Evolutionary conservation across 2,113 vertebrate species (phyloP).

Genomic region (Eolophus roseicapilla): DNA sequence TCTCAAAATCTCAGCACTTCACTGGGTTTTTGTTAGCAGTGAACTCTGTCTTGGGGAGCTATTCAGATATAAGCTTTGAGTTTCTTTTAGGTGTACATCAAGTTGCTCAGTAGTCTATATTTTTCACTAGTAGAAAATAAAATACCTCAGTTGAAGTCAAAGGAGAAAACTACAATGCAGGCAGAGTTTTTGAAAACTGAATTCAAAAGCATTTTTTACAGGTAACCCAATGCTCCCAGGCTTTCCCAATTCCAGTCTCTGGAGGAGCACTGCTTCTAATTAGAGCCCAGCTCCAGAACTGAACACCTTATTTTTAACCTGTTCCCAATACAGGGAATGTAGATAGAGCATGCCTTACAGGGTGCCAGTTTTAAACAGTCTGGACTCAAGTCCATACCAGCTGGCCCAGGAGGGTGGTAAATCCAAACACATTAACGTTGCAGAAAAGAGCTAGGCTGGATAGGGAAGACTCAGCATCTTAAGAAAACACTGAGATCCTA

Average conservation of each 20-base stretch:
- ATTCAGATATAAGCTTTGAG: background rate
- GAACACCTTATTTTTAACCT: background rate
- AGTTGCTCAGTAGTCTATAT: background rate
- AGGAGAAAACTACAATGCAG: background rate
- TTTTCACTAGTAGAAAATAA: background rate
- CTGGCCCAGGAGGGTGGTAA: background rate
- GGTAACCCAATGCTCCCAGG: background rate
- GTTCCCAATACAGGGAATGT: fast-evolving
- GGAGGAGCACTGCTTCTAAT: background rate
- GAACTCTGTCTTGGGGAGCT: fast-evolving
- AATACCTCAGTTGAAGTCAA: background rate
- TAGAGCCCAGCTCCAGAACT: background rate
- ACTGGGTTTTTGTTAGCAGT: background rate
- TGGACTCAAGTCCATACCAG: background rate
- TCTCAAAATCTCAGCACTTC: background rate
- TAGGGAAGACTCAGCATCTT: background rate
- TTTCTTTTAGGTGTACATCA: background rate
- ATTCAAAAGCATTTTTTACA: background rate
- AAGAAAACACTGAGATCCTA: background rate
- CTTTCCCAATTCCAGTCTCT: background rate
- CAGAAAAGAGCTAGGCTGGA: background rate
- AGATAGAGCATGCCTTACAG: background rate
- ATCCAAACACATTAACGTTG: fast-evolving
- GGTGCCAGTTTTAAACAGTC: background rate
- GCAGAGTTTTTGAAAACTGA: background rate